Base-by-base conservation (phyloP, 2,113 vertebrate species). In the Salvelinus alpinus region DNA sequence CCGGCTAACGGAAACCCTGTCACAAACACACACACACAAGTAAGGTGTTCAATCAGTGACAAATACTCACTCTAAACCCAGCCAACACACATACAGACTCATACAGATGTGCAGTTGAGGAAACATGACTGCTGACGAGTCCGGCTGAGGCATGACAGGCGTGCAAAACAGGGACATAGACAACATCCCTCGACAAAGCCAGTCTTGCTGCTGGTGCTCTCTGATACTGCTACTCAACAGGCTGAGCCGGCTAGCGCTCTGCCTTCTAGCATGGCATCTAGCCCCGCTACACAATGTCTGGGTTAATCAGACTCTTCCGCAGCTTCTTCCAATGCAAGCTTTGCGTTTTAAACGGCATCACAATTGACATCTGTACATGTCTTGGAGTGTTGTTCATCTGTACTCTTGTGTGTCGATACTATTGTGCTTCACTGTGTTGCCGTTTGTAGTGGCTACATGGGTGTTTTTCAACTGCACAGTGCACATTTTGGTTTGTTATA, bases 361-460 rank as follows among this genome's bases (percentile, higher is more conserved):
- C 70, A 31, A 27, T n/a, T 24, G 65, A 72, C 76, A 78, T 20
- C 70, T 64, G 70, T 66, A 54, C 51, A 22, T 64, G 22, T 51
- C 24, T 59, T 47, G n/a, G 68, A 34, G 60, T 68, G 34, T 72
- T 60, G 13, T 80, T 57, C 75, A 74, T 71, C 62, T 76, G 62
- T 64, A 71, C 71, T 78, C 62, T 20, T 77, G 75, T 78, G 57
- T 38, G 71, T 76, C 75, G n/a, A 69, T 75, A 74, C 68, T 79
- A 60, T 70, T 73, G 88, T 89, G 85, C 67, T 89, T 86, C 84
- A 70, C 66, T 79, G 71, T 72, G 74, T 78, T 79, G 65, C 72
- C 71, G 57, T 84, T 79, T 76, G 60, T 67, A 72, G 69, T 64
- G 76, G 79, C 38, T 31, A 25, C 48, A 54, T 71, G 48, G 68